A percentile compares a stretch with the other conserved stretches of the same genome.
Conservation (phyloP, 2,888 invertebrate species). For the Psococerastis gibbosa region DNA sequence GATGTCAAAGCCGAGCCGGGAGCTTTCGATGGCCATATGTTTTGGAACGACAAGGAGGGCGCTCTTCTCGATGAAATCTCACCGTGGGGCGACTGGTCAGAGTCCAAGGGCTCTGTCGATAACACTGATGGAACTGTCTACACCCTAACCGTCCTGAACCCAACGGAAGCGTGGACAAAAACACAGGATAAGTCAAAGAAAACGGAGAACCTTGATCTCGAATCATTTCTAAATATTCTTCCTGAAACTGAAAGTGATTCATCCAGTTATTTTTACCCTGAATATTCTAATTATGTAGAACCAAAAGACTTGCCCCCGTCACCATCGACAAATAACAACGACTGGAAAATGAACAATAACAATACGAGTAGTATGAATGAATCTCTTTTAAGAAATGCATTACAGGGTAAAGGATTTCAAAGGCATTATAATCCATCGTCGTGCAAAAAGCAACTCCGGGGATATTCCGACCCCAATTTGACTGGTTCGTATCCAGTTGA, state of each 20-base stretch:
- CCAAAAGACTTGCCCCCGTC: conserved; percentile 30
- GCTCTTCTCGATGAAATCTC: conserved; percentile 68
- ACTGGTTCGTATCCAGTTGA: not conserved
- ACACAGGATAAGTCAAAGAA: conserved; percentile 8
- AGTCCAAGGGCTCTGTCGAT: conserved; percentile 26
- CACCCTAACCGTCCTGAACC: conserved; percentile 66
- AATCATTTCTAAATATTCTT: conserved; percentile 58
- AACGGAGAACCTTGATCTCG: conserved; percentile 44
- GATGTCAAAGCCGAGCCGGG: conserved; percentile 8
- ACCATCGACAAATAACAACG: conserved; percentile 57
- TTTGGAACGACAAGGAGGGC: conserved; percentile 27
- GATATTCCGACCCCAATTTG: not conserved
- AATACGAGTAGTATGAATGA: conserved; percentile 38
- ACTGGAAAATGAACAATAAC: conserved; percentile 62
- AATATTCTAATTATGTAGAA: conserved; percentile 21
- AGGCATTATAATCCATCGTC: conserved; percentile 14
- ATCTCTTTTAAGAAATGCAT: conserved; percentile 58
- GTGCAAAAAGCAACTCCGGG: conserved; percentile 16
- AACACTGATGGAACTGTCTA: conserved; percentile 70
- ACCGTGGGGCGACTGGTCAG: conserved; percentile 20
- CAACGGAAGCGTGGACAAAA: conserved; percentile 3
- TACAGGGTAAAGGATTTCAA: conserved; percentile 48
- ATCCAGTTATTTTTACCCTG: conserved; percentile 4
- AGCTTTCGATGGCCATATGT: conserved; percentile 25
- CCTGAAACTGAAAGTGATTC: conserved; percentile 38